Evolutionary conservation across 2,888 invertebrate species (phyloP).

Genomic region (Andrena haemorrhoa): DNA sequence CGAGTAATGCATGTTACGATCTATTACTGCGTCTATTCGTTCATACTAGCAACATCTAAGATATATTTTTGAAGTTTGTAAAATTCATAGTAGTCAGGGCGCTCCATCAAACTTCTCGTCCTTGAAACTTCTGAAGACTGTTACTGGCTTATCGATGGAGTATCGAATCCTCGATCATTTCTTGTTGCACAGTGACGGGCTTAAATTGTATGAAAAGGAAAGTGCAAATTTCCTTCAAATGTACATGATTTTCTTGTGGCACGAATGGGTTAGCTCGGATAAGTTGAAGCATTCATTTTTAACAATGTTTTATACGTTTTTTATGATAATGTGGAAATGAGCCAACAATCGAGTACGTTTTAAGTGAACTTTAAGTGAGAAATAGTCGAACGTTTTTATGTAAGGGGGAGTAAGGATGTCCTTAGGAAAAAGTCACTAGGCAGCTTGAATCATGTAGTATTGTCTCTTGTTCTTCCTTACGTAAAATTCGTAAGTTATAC

Average conservation of each 20-base stretch:
- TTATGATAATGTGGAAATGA: conserved; percentile 31
- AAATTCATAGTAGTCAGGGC: conserved; percentile 26
- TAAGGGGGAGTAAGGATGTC: conserved; percentile 49
- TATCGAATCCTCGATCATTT: conserved; percentile 25
- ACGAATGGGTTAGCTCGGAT: conserved; percentile 39
- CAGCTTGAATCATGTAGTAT: conserved; percentile 29
- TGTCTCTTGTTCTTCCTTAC: conserved; percentile 47
- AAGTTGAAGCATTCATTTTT: conserved; percentile 45
- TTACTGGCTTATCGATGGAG: conserved; percentile 39
- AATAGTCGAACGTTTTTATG: conserved; percentile 28
- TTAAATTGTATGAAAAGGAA: conserved; percentile 13
- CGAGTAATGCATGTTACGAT: conserved; percentile 50
- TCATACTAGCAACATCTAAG: conserved; percentile 59
- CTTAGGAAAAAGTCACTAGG: conserved; percentile 21
- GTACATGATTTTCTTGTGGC: conserved; percentile 36
- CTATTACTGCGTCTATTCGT: conserved; percentile 71
- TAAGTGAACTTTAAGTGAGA: conserved; percentile 28
- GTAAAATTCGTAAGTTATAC: conserved; percentile 31
- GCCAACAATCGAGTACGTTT: conserved; percentile 51
- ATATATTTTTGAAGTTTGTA: conserved; percentile 43
- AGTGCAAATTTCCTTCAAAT: conserved; percentile 33
- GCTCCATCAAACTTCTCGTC: conserved; percentile 20
- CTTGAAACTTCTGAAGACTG: conserved; percentile 45
- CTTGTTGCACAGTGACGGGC: conserved; percentile 25
- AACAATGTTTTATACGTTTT: conserved; percentile 53